Conservation (phyloP, 2,797 vertebrate species). For the Esox masquinongy region DNA sequence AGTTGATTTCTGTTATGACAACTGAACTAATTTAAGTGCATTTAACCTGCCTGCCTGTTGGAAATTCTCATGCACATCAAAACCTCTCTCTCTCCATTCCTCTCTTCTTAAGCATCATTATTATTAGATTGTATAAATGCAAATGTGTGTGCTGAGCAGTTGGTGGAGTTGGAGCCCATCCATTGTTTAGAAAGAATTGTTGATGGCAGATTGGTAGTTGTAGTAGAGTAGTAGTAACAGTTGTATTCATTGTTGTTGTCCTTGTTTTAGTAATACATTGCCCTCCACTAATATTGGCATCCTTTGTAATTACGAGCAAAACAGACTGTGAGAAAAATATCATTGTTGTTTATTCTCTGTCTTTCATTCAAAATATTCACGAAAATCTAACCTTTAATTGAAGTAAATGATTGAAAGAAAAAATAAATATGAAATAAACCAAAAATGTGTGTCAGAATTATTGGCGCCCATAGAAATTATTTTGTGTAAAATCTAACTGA, state of each 20-base stretch:
- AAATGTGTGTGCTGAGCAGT: constrained; percentile 63
- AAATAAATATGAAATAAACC: too few species aligned
- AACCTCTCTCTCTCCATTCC: constrained; percentile 9
- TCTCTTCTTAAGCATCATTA: constrained; percentile 41
- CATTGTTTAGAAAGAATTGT: constrained; percentile 56
- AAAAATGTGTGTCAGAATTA: too few species aligned
- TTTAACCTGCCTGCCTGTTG: constrained; percentile 44
- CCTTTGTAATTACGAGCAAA: too few species aligned
- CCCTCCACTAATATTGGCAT: too few species aligned
- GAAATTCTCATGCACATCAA: constrained; percentile 6
- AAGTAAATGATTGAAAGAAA: too few species aligned
- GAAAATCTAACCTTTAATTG: too few species aligned
- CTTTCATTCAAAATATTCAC: too few species aligned
- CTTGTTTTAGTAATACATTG: too few species aligned
- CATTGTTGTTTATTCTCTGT: too few species aligned
- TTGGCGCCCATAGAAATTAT: too few species aligned
- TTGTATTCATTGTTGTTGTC: constrained; percentile 17
- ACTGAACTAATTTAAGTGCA: constrained; percentile 46
- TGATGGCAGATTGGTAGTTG: constrained; percentile 66
- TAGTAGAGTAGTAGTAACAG: constrained; percentile 60
- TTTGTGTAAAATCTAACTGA: too few species aligned
- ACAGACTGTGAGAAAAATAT: too few species aligned
- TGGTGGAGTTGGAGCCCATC: constrained; percentile 63
- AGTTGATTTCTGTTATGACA: constrained; percentile 70
- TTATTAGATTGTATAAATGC: constrained; percentile 65